Evolutionary conservation across 2,888 invertebrate species (phyloP).

Genomic region (Agriopis aurantiaria): DNA sequence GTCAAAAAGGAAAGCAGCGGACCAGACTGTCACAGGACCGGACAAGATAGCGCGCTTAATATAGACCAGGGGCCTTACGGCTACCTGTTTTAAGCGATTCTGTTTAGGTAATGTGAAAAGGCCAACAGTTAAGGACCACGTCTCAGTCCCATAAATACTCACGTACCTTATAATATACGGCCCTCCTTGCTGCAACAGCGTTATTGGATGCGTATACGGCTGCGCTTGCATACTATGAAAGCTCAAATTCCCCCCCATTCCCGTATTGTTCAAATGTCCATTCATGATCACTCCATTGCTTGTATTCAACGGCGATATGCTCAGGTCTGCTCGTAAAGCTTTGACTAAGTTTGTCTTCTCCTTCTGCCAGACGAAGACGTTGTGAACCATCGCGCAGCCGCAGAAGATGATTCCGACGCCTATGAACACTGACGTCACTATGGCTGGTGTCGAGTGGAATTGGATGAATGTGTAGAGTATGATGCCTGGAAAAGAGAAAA

Average conservation of each 20-base stretch:
- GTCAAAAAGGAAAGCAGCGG: too few species aligned
- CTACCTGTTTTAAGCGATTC: too few species aligned
- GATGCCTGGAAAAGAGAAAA: constrained; percentile 89
- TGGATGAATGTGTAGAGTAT: constrained; percentile 97
- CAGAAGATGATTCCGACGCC: constrained; percentile 96
- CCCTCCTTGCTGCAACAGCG: constrained; percentile 82
- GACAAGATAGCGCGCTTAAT: too few species aligned
- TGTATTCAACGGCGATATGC: constrained; percentile 61
- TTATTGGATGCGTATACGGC: constrained; percentile 79
- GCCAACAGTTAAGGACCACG: too few species aligned
- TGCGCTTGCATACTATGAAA: constrained; percentile 74
- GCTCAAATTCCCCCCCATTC: constrained; percentile 71
- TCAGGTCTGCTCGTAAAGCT: constrained; percentile 78
- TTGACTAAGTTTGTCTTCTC: constrained; percentile 94
- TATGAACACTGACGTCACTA: constrained; percentile 95
- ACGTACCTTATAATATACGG: constrained; percentile 85
- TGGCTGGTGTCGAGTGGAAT: constrained; percentile 96
- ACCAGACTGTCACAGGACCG: too few species aligned
- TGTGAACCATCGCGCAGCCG: constrained; percentile 97
- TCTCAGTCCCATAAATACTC: too few species aligned
- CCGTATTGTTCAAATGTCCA: constrained; percentile 77
- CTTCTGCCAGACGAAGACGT: constrained; percentile 97
- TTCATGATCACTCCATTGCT: constrained; percentile 77
- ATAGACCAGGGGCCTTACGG: too few species aligned
- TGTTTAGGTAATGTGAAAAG: too few species aligned